phyloP scores from a whole-genome alignment of 2,797 vertebrate species.

The Bryconaethiops microstoma region DNA sequence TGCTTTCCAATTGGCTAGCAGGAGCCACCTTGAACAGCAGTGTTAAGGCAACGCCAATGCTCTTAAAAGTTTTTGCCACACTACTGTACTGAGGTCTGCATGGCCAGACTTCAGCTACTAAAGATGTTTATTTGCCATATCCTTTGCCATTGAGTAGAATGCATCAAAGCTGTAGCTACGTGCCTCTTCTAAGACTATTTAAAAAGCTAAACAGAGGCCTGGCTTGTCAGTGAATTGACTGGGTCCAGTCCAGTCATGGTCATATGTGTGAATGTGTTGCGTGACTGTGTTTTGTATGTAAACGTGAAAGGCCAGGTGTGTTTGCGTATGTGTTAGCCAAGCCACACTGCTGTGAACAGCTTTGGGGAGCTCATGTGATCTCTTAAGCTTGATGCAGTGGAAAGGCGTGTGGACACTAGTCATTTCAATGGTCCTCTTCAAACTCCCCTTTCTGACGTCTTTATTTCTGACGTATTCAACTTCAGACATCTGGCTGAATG shows the following conservation, averaged over 20 bases:
- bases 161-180: slow-evolving; percentile 69
- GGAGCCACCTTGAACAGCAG: slow-evolving; percentile 32
- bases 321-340: slow-evolving; percentile 38
- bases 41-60: slow-evolving; percentile 15
- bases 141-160: slow-evolving; percentile 59
- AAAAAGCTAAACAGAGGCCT: slow-evolving; percentile 42
- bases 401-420: slow-evolving; percentile 55
- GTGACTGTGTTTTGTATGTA: slow-evolving; percentile 39
- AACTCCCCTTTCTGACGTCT: neutral
- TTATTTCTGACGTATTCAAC: neutral
- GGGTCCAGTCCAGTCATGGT: slow-evolving; percentile 37
- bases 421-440: slow-evolving; percentile 43
- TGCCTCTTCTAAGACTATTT: slow-evolving; percentile 62
- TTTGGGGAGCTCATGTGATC: slow-evolving; percentile 51
- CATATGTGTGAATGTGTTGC: slow-evolving; percentile 5
- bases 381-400: slow-evolving; percentile 56
- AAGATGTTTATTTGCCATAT: slow-evolving; percentile 58
- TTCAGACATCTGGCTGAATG: neutral
- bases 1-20: slow-evolving; percentile 26
- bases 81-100: slow-evolving; percentile 49
- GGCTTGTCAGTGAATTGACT: slow-evolving; percentile 28
- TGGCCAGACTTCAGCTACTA: slow-evolving; percentile 49
- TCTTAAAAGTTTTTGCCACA: slow-evolving; percentile 49
- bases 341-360: slow-evolving; percentile 62
- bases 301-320: slow-evolving; percentile 35